Evolutionary conservation across 2,888 invertebrate species (phyloP).

Genomic region (Hemaris fuciformis): DNA sequence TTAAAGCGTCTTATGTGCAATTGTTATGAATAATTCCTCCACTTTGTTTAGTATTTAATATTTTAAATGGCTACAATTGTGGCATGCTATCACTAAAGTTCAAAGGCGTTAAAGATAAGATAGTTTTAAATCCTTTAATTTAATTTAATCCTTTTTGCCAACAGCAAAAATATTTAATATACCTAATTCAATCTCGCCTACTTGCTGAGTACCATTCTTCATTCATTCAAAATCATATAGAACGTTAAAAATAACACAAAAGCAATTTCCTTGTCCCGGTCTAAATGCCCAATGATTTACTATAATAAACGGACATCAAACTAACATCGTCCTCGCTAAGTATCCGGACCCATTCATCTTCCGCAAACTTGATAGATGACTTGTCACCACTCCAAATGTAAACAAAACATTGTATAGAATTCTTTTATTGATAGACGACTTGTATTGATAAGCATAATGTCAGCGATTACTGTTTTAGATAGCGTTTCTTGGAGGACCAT

Average conservation of each 20-base stretch:
- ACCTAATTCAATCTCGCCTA: no score
- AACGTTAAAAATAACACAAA: not conserved
- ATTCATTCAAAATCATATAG: not conserved
- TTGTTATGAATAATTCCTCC: no score
- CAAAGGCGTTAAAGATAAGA: no score
- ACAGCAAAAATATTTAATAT: no score
- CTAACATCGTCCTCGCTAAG: conserved; percentile 41
- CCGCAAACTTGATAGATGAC: conserved; percentile 69
- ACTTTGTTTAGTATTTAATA: no score
- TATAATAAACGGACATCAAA: conserved; percentile 47
- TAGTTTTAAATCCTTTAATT: no score
- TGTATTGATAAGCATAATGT: conserved; percentile 64
- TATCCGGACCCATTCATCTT: conserved; percentile 63
- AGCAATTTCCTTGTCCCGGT: not conserved
- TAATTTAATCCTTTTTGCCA: no score
- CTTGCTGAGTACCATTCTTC: not conserved
- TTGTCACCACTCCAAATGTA: conserved; percentile 74
- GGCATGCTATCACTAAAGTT: no score
- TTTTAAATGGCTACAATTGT: no score
- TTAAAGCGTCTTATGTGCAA: no score
- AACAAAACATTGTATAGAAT: conserved; percentile 74
- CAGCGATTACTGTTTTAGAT: conserved; percentile 54
- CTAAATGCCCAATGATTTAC: conserved; percentile 14
- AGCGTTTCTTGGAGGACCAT: conserved; percentile 37
- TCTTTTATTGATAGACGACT: conserved; percentile 65